Conservation (phyloP, 2,888 invertebrate genomes). For the Epirrhoe tristata region DNA sequence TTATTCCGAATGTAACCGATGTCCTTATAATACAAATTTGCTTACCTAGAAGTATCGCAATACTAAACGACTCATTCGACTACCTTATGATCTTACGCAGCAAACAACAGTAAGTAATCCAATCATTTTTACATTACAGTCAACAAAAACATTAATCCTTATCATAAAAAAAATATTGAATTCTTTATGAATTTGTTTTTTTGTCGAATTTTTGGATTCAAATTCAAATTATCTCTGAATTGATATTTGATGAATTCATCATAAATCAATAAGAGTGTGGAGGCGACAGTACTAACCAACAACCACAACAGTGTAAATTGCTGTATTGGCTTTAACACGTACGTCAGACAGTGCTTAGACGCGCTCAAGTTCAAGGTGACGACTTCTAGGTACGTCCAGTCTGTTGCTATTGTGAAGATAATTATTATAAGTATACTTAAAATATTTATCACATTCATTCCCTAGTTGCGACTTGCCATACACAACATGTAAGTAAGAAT, state of each 20-base stretch:
- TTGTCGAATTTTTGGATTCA: constrained; percentile 9
- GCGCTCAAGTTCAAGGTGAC: constrained; percentile 77
- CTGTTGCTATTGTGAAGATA: constrained; percentile 32
- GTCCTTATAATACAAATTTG: constrained; percentile 8
- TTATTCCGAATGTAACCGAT: constrained; percentile 21
- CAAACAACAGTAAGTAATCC: constrained; percentile 19
- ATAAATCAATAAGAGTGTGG: constrained; percentile 37
- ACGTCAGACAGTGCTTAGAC: constrained; percentile 69
- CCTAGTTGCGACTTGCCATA: constrained; percentile 21
- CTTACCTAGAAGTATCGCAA: constrained; percentile 8
- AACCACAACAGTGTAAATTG: constrained; percentile 66
- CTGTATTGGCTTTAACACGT: constrained; percentile 73
- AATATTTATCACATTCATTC: constrained; percentile 31
- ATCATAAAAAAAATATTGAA: constrained; percentile 13
- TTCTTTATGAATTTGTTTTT: constrained; percentile 8
- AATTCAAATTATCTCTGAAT: not conserved
- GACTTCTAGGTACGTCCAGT: constrained; percentile 39
- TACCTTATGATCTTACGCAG: constrained; percentile 12
- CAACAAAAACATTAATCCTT: constrained; percentile 32
- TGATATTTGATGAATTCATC: constrained; percentile 47
- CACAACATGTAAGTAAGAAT: constrained; percentile 24
- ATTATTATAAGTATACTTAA: not conserved
- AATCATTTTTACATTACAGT: constrained; percentile 26
- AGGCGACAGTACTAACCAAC: constrained; percentile 55
- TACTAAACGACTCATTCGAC: constrained; percentile 14